Percentiles rank a stretch among this genome's conserved stretches.
Conservation (phyloP, 2,888 invertebrate species). For the Minunthozetes semirufus region DNA sequence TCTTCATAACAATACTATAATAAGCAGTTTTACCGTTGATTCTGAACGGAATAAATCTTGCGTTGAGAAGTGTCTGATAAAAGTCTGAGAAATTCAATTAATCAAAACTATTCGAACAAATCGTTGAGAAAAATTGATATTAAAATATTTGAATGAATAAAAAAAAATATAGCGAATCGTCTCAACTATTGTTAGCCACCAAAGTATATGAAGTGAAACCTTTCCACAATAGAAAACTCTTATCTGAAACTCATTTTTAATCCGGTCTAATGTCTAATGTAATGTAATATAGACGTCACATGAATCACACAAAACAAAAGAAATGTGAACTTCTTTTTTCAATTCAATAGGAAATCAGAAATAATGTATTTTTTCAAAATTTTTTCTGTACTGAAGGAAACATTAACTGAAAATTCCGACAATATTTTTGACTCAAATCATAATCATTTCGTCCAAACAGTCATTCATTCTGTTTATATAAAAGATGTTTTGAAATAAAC, state of each 20-base stretch:
- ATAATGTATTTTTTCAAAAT: not conserved
- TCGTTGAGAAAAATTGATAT: constrained; percentile 20
- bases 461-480: too few relatives aligned
- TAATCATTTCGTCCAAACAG: too few relatives aligned
- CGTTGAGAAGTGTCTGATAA: not conserved
- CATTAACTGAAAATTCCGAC: not conserved
- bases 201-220: constrained; percentile 5
- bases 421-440: too few relatives aligned
- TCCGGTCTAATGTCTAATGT: not conserved
- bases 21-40: not conserved
- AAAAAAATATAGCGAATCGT: not conserved
- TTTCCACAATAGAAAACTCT: not conserved
- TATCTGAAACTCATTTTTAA: not conserved
- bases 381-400: not conserved
- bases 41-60: not conserved
- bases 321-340: not conserved
- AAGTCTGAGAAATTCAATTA: not conserved
- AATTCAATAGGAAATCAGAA: not conserved
- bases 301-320: not conserved
- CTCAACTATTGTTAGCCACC: not conserved
- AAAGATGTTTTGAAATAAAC: not conserved
- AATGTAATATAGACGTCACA: not conserved
- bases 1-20: too few relatives aligned
- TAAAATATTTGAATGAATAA: not conserved
- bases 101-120: constrained; percentile 5